phyloP scores from a whole-genome alignment of 2,888 invertebrate species.

The Drosophila rubida region DNA sequence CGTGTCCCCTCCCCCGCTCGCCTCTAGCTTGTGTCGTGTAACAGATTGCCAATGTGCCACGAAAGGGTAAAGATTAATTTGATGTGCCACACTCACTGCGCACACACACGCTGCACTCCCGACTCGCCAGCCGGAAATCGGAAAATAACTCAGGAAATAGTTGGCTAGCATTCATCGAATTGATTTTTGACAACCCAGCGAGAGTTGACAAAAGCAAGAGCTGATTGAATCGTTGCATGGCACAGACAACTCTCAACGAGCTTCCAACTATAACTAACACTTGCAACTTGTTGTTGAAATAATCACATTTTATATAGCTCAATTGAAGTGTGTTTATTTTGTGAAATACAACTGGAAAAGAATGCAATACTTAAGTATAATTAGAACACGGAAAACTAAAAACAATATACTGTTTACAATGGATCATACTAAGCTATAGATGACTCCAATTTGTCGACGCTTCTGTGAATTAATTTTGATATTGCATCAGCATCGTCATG shows the following conservation, averaged over 20 bases:
- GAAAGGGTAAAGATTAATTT: constrained; percentile 63
- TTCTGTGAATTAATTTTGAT: no score
- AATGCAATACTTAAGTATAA: no score
- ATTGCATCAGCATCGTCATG: no score
- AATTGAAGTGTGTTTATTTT: neutral
- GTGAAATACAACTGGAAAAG: no score
- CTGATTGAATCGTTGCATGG: constrained; percentile 1
- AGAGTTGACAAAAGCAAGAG: constrained; percentile 2
- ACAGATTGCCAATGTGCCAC: constrained; percentile 70
- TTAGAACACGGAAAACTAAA: no score
- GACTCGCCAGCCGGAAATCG: constrained; percentile 1
- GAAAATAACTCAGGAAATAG: constrained; percentile 13
- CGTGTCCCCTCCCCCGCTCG: neutral
- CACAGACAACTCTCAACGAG: no score
- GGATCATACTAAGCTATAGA: no score
- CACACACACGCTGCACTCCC: neutral
- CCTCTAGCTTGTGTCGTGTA: constrained; percentile 59
- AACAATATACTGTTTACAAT: no score
- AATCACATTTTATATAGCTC: no score
- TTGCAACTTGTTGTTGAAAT: no score
- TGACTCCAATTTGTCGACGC: no score
- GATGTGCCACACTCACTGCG: constrained; percentile 24
- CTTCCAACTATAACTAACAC: neutral
- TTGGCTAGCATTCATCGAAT: neutral
- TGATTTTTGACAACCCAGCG: constrained; percentile 15